Conservation (phyloP, 2,797 vertebrate species). For the Varecia variegata region DNA sequence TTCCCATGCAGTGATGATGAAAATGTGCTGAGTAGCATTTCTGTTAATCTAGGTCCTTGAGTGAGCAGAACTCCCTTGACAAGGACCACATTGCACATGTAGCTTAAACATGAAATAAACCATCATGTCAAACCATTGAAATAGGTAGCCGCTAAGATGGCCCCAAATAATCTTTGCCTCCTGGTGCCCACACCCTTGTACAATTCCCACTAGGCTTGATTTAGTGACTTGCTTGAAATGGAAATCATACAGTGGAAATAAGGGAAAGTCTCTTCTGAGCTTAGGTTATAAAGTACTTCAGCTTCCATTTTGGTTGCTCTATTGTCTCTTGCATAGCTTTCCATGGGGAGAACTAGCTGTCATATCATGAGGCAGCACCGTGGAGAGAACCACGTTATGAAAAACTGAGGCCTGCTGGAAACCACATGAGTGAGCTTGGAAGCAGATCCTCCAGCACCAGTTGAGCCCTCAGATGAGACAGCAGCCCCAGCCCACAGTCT, state of each 20-base stretch:
- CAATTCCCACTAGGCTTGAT: neutral
- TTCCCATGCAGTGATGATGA: neutral
- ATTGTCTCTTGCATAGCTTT: neutral
- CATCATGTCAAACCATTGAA: neutral
- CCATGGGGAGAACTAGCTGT: conserved; percentile 1
- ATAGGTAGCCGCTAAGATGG: neutral
- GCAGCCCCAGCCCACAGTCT: neutral
- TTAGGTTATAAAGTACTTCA: neutral
- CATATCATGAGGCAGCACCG: neutral
- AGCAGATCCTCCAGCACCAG: neutral
- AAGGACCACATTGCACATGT: neutral
- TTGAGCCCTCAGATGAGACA: neutral
- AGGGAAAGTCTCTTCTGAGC: neutral
- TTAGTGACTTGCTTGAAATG: conserved; percentile 9
- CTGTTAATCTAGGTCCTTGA: neutral
- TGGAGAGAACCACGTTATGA: neutral
- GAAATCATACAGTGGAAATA: neutral
- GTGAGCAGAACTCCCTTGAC: neutral
- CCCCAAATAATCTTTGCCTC: neutral
- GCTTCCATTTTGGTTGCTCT: conserved; percentile 7
- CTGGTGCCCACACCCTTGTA: neutral
- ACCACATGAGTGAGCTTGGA: accelerated
- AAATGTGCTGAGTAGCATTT: neutral
- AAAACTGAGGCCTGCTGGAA: neutral
- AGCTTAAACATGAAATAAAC: neutral